Percentiles rank a stretch among this genome's conserved stretches.
Evolutionary conservation across 1,140 invertebrate genomes (phyloP).

Genomic region (Eriosoma lanigerum): DNA sequence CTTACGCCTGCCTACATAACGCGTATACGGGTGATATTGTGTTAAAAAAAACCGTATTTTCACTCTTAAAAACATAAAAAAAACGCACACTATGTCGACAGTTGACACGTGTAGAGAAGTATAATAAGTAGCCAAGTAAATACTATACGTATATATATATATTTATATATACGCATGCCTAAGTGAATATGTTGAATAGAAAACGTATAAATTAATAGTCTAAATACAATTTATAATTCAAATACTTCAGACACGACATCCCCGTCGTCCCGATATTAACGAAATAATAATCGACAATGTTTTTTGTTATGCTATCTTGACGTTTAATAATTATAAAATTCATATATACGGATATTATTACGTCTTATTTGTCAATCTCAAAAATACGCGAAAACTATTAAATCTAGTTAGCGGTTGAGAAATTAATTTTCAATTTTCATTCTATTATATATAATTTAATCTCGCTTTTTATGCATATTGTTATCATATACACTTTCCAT

Average conservation of each 20-base stretch:
- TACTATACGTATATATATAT: too few relatives aligned
- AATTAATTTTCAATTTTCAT: background rate
- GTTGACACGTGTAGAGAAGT: background rate
- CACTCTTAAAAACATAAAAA: background rate
- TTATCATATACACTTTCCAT: too few relatives aligned
- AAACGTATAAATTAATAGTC: background rate
- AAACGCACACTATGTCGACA: background rate
- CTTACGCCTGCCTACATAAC: background rate
- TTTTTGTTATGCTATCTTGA: background rate
- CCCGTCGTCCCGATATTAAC: background rate
- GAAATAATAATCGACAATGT: background rate
- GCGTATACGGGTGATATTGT: background rate
- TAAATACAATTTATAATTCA: background rate
- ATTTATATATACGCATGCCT: too few relatives aligned
- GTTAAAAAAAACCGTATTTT: conserved; percentile 18
- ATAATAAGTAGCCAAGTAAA: too few relatives aligned
- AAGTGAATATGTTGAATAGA: background rate
- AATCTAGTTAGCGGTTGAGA: too few relatives aligned
- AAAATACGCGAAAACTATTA: too few relatives aligned
- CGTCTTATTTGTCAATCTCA: too few relatives aligned
- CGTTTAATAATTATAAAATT: background rate
- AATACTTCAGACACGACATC: background rate
- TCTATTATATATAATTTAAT: too few relatives aligned
- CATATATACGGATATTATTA: too few relatives aligned
- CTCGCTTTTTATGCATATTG: too few relatives aligned